A percentile compares a stretch with the other conserved stretches of the same genome.
Evolutionary conservation across 1,140 invertebrate species (phyloP).

Genomic region (Nasonia giraulti): DNA sequence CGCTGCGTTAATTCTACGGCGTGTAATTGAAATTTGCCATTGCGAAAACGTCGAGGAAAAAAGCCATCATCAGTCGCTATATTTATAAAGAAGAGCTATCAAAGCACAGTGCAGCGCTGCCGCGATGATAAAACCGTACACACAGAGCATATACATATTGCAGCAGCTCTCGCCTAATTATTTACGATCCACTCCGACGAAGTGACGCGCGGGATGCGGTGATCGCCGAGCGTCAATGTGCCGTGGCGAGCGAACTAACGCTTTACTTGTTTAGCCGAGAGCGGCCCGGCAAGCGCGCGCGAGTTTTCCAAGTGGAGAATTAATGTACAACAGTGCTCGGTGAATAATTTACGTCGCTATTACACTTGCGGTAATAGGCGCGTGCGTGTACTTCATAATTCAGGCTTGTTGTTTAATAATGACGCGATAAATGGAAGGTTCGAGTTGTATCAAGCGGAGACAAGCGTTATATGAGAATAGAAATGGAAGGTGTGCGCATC

Average conservation of each 20-base stretch:
- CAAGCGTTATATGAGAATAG: no score
- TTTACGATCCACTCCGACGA: slow-evolving; percentile 30
- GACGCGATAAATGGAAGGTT: background rate
- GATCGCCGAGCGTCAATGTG: slow-evolving; percentile 4
- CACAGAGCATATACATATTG: background rate
- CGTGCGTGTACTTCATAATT: background rate
- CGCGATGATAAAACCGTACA: slow-evolving; percentile 20
- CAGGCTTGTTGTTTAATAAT: background rate
- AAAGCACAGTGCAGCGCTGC: background rate
- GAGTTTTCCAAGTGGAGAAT: background rate
- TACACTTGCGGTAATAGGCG: slow-evolving; percentile 3
- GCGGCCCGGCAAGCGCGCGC: no score
- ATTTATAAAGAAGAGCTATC: slow-evolving; percentile 7
- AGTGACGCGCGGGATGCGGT: background rate
- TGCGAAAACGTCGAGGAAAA: background rate
- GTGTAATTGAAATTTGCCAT: no score
- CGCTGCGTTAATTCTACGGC: no score
- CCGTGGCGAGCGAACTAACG: background rate
- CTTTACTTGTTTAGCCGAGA: slow-evolving; percentile 3
- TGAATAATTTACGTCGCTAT: background rate
- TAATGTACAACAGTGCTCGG: background rate
- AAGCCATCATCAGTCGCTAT: background rate
- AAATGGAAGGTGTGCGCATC: no score
- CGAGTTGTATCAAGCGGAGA: no score
- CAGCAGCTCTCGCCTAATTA: slow-evolving; percentile 29